These are phyloP conservation scores for Rhinichthys osculus DNA, from an alignment of 2,797 vertebrate species.

Conservation along the genomic window DNA sequence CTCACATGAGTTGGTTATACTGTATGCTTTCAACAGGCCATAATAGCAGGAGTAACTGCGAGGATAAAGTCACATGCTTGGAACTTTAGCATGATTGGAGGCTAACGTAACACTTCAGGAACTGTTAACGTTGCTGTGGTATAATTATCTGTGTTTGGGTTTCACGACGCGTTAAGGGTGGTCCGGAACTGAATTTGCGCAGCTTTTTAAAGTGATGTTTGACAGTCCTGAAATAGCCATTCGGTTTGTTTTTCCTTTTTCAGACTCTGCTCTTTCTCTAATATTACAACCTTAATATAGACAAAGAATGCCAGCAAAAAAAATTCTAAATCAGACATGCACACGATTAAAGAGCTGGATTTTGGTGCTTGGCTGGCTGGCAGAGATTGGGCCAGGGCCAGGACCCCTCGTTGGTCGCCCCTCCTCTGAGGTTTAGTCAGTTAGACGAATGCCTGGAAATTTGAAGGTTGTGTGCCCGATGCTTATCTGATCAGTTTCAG, in stretches of 20 bases:
- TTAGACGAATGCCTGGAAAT: constrained; percentile 32
- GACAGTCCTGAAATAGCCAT: constrained; percentile 54
- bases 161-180: constrained; percentile 45
- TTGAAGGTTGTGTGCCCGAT: neutral
- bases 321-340: constrained; percentile 48
- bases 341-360: constrained; percentile 43
- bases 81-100: constrained; percentile 34
- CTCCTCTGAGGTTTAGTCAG: constrained; percentile 4
- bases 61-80: neutral
- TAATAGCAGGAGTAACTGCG: neutral
- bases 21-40: neutral
- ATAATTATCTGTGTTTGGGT: constrained; percentile 55
- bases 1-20: neutral
- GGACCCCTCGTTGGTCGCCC: neutral
- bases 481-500: neutral
- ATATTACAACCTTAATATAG: constrained; percentile 49
- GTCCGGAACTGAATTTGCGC: constrained; percentile 47
- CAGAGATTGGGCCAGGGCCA: constrained; percentile 16
- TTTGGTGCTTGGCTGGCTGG: constrained; percentile 24
- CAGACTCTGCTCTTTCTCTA: constrained; percentile 32
- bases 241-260: constrained; percentile 53
- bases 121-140: constrained; percentile 26
- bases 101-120: constrained; percentile 36
- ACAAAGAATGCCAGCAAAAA: constrained; percentile 25
- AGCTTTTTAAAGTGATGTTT: constrained; percentile 51